A percentile compares a stretch with the other conserved stretches of the same genome.
phyloP scores from a whole-genome alignment of 2,888 invertebrate species.

The Sturmia bella region DNA sequence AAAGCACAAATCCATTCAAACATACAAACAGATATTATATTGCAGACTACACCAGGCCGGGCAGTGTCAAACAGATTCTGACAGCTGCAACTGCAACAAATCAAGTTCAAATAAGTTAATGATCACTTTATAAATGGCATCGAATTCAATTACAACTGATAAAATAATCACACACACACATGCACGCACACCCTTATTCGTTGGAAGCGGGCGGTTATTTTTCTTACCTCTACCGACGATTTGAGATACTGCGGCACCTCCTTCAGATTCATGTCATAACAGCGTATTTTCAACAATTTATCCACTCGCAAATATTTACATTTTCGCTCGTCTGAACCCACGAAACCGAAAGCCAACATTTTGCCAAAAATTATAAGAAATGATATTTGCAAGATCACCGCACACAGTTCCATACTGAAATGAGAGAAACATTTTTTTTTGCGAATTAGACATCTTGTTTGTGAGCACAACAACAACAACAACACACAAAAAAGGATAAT shows the following conservation, averaged over 20 bases:
- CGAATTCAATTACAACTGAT: constrained; percentile 53
- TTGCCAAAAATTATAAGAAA: constrained; percentile 75
- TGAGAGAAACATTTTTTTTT: constrained; percentile 30
- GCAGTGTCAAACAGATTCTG: constrained; percentile 4
- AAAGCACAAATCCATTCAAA: constrained; percentile 55
- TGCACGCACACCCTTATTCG: background rate
- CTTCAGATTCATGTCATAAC: constrained; percentile 79
- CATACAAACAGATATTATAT: no score
- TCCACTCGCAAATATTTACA: constrained; percentile 78
- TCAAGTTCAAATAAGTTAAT: constrained; percentile 68
- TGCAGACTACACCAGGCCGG: background rate
- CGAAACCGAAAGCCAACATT: constrained; percentile 77
- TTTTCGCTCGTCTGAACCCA: constrained; percentile 76
- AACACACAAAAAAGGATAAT: constrained; percentile 15
- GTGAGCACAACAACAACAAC: no score
- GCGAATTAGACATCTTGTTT: constrained; percentile 9
- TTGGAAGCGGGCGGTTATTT: background rate
- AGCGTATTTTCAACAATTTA: constrained; percentile 78
- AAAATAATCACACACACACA: constrained; percentile 1
- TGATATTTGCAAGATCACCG: constrained; percentile 74
- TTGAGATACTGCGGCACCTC: constrained; percentile 80
- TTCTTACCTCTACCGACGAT: constrained; percentile 80
- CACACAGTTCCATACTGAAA: constrained; percentile 74
- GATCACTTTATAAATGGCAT: constrained; percentile 56
- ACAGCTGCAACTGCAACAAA: constrained; percentile 42